These are phyloP conservation scores for Phrynosoma blainvillii DNA, from an alignment of 2,113 vertebrate species.

Conservation along the genomic window DNA sequence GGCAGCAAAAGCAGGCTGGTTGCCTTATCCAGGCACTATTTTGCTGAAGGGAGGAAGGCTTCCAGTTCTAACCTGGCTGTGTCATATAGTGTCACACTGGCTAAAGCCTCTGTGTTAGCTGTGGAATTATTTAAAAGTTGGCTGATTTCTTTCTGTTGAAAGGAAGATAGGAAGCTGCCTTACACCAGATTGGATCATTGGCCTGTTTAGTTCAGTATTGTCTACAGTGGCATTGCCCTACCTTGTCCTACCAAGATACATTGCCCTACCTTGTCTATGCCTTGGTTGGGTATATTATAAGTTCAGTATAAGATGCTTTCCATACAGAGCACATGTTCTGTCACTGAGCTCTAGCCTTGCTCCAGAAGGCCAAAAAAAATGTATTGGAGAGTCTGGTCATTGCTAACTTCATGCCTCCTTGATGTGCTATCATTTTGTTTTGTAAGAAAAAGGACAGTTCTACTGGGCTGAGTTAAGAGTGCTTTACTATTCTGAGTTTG, in stretches of 20 bases:
- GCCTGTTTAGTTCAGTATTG: background rate
- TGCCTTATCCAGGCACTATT: conserved; percentile 8
- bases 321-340: background rate
- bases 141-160: background rate
- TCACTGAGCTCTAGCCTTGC: background rate
- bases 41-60: no score
- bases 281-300: background rate
- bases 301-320: background rate
- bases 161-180: background rate
- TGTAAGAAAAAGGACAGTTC: background rate
- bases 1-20: background rate
- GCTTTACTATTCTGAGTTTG: background rate
- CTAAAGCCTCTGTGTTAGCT: background rate
- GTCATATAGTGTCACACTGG: background rate
- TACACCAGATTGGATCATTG: background rate
- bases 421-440: background rate
- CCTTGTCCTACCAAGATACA: no score
- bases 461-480: background rate
- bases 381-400: background rate
- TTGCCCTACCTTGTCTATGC: background rate
- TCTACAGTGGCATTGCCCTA: background rate
- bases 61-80: background rate
- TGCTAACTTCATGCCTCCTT: background rate
- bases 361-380: background rate
- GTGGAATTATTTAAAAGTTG: background rate